Evolutionary conservation across 2,797 vertebrate genomes (phyloP), one percentile per base, ranked within the genome.

Genomic region (Peromyscus attwateri): DNA sequence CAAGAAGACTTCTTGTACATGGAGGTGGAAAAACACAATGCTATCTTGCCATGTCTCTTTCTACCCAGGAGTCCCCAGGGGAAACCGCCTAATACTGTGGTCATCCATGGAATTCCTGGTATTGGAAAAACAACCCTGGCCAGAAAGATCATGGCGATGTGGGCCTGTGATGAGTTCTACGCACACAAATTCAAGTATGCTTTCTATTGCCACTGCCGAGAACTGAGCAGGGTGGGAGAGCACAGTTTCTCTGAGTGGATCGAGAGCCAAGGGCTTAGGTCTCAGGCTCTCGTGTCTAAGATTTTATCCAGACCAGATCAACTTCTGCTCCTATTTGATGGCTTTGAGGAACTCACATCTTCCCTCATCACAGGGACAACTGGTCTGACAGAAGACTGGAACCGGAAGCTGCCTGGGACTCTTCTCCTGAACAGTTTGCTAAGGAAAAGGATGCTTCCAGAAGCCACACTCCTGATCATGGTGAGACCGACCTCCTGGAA

Each of bases 311-410:
- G 91, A 1, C 96, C 95, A 1, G 66, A 97, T 37, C 97, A 95
- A 29, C 95, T 98, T 71, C 94, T 98, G 25, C 96, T 98, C 16
- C 68, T 98, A 52, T 89, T 98, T 25, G 98, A 98, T 82, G 97
- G 98, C 85, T 98, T 97, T 0, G 97, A 97, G 79, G 95, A 97
- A 1, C 13, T 96, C 17, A 27, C 71, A 2, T 12, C 8, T 3
- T 40, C 97, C 49, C 89, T 92, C 68, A 10, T 34, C 34, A 79
- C 49, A 31, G 68, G 43, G 0, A 0, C 85, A 2, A 7, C 40
- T 94, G 46, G 40, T 37, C 85, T 97, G 97, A 89, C 91, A 94
- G 94, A 95, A 31, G 95, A 98, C 57, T 98, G 94, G 49, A 60
- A 10, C 37, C 83, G 95, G 76, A 95, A 89, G 43, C 87, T 97